These are phyloP conservation scores for Gymnocheta viridis DNA, from an alignment of 2,888 invertebrate species.

Conservation along the genomic window DNA sequence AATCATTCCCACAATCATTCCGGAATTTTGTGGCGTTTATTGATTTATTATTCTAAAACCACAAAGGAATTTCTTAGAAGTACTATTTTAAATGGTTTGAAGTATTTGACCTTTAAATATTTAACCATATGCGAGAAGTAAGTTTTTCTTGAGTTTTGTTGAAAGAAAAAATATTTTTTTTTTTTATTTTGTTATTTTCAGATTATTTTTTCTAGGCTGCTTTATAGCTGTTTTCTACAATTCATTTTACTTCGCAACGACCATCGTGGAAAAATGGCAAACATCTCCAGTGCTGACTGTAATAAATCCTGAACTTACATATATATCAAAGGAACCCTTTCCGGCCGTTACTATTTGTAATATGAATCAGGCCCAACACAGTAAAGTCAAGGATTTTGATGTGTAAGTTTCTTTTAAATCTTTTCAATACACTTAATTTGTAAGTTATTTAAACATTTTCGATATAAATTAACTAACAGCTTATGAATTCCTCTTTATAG, in stretches of 20 bases:
- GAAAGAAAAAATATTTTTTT: neutral
- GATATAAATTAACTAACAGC: neutral
- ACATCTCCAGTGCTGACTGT: conserved; percentile 89
- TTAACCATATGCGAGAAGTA: conserved; percentile 74
- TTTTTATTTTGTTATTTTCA: conserved; percentile 73
- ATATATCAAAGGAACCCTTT: conserved; percentile 88
- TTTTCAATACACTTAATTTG: neutral
- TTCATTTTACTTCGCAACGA: conserved; percentile 87
- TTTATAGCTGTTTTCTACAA: conserved; percentile 86
- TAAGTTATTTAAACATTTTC: neutral
- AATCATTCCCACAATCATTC: neutral
- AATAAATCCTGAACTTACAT: conserved; percentile 87
- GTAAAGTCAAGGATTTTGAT: conserved; percentile 74
- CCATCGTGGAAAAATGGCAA: conserved; percentile 88
- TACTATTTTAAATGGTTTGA: conserved; percentile 88
- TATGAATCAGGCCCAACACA: conserved; percentile 89
- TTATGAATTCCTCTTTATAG: conserved; percentile 83
- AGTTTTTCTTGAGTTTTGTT: neutral
- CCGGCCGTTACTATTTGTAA: conserved; percentile 93
- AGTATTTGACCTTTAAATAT: conserved; percentile 85
- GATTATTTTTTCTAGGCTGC: conserved; percentile 88
- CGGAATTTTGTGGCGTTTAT: conserved; percentile 13
- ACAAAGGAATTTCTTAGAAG: conserved; percentile 84
- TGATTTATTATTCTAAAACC: conserved; percentile 35
- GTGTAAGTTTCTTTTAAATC: conserved; percentile 68